phyloP scores from a whole-genome alignment of 92 coral and sea anemone genomes.

The Isaurus tuberculatus region DNA sequence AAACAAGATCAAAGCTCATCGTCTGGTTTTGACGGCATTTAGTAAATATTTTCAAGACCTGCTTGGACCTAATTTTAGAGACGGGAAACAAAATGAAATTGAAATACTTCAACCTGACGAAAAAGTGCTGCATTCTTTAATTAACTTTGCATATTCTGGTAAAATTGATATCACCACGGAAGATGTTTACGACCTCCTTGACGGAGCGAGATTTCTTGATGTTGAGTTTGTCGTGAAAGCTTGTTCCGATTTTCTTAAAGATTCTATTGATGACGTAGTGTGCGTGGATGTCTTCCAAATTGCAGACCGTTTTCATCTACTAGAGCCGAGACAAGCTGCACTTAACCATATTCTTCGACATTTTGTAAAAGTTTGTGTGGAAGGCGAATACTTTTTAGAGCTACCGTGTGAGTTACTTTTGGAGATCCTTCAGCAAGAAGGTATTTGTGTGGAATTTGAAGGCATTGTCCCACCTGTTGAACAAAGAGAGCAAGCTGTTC shows the following conservation, averaged over 20 bases:
- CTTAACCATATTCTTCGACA: slow-evolving; percentile 55
- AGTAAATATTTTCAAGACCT: slow-evolving; percentile 82
- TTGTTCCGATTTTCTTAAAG: slow-evolving; percentile 69
- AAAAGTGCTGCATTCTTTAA: slow-evolving; percentile 60
- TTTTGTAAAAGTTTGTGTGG: slow-evolving; percentile 62
- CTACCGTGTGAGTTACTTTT: slow-evolving; percentile 54
- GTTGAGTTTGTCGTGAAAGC: slow-evolving; percentile 74
- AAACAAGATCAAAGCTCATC: slow-evolving; percentile 78
- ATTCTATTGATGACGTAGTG: slow-evolving; percentile 52
- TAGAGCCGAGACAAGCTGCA: slow-evolving; percentile 53
- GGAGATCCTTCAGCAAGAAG: slow-evolving; percentile 67
- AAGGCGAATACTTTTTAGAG: slow-evolving; percentile 64
- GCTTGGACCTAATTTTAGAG: slow-evolving; percentile 72
- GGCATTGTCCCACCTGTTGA: slow-evolving; percentile 67
- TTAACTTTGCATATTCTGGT: slow-evolving; percentile 89
- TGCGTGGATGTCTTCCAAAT: slow-evolving; percentile 66
- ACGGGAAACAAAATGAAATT: slow-evolving; percentile 70
- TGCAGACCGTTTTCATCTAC: slow-evolving; percentile 68
- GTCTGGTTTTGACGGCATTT: slow-evolving; percentile 72
- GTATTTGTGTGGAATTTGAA: slow-evolving; percentile 65
- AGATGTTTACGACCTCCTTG: slow-evolving; percentile 78
- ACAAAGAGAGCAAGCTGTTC: slow-evolving; percentile 73
- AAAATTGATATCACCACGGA: slow-evolving; percentile 64
- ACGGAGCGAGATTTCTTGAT: slow-evolving; percentile 79
- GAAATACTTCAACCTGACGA: slow-evolving; percentile 69